Percentiles rank a stretch among this genome's conserved stretches.
These are phyloP conservation scores for Yoshiicerus persimilis DNA, from an alignment of 1,140 invertebrate genomes.

Conservation along the genomic window DNA sequence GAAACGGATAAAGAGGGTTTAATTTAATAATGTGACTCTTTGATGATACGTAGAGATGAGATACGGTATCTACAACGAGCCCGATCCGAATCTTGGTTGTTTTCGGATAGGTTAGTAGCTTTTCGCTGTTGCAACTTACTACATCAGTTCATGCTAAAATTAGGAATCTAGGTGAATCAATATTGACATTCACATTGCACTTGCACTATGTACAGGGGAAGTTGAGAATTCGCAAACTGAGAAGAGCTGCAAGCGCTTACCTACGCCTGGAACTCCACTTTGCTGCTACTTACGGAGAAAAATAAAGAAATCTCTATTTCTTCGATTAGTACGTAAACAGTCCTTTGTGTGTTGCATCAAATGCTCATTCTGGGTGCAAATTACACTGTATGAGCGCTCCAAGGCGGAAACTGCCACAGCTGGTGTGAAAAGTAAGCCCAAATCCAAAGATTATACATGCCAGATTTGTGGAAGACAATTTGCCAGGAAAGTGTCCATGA, in stretches of 20 bases:
- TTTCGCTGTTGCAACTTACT: neutral
- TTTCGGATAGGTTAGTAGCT: neutral
- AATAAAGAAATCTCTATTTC: neutral
- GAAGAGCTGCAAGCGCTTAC: neutral
- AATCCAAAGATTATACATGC: neutral
- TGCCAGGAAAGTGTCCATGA: neutral
- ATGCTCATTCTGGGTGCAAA: neutral
- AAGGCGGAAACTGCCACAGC: neutral
- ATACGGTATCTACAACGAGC: neutral
- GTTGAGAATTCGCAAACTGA: neutral
- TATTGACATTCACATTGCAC: conserved; percentile 17
- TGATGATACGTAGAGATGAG: neutral
- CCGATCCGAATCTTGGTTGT: neutral
- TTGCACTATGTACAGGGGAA: neutral
- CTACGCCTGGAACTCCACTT: neutral
- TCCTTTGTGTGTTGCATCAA: neutral
- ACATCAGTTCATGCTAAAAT: neutral
- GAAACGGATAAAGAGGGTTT: neutral
- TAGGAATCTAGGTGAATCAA: neutral
- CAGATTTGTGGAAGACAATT: neutral
- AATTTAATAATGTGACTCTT: neutral
- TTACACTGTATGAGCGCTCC: neutral
- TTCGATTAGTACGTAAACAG: neutral
- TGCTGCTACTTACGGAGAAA: conserved; percentile 2
- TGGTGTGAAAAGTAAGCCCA: neutral